Conservation (phyloP, 2,797 vertebrate species). For the Esox masquinongy region DNA sequence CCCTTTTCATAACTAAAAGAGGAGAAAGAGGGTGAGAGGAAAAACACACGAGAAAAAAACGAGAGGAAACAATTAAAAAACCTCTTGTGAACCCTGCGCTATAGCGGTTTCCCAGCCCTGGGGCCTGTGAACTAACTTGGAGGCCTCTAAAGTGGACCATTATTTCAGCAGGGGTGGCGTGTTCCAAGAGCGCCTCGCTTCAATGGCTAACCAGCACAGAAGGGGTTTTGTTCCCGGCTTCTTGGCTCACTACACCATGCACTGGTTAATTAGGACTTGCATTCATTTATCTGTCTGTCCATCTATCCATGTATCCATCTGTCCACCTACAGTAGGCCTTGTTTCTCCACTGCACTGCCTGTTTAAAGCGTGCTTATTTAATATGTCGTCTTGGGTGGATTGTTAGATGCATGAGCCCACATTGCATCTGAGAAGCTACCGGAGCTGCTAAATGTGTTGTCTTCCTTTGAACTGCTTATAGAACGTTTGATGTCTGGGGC, state of each 20-base stretch:
- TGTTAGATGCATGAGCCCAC: background rate
- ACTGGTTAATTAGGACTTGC: constrained; percentile 74
- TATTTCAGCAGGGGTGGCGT: constrained; percentile 74
- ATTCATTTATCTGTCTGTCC: constrained; percentile 61
- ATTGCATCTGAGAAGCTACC: background rate
- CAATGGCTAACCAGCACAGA: constrained; percentile 76
- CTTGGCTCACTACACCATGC: constrained; percentile 71
- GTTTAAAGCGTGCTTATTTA: background rate
- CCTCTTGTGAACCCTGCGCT: constrained; percentile 70
- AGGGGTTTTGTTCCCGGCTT: constrained; percentile 69
- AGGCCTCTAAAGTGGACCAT: constrained; percentile 78
- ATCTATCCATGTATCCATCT: constrained; percentile 28
- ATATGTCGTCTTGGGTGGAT: background rate
- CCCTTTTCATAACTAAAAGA: constrained; percentile 68
- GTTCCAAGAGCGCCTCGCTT: constrained; percentile 74
- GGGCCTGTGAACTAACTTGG: constrained; percentile 78
- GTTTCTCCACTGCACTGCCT: background rate
- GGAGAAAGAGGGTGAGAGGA: constrained; percentile 34
- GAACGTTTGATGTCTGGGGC: background rate
- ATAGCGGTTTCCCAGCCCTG: constrained; percentile 79
- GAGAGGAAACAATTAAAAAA: constrained; percentile 76
- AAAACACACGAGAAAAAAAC: constrained; percentile 63
- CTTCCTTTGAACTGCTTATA: background rate
- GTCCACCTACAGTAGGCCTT: background rate
- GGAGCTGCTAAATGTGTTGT: background rate